Percentiles rank a stretch among this genome's conserved stretches.
Conservation (phyloP, 2,113 vertebrate species). For the Corvus hawaiiensis region DNA sequence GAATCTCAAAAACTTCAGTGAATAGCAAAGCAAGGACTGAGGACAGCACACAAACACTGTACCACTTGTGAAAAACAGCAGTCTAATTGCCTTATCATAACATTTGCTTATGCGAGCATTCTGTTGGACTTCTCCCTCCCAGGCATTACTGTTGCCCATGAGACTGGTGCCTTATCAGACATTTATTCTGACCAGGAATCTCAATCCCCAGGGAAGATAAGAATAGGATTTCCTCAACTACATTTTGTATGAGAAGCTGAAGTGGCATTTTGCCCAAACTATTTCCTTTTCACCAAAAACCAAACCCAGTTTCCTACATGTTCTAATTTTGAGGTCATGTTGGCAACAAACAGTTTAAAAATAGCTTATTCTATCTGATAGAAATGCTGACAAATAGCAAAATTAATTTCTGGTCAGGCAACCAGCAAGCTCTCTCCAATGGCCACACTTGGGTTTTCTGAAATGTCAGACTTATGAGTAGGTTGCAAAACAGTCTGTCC, state of each 20-base stretch:
- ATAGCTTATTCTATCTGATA: background rate
- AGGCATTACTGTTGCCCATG: background rate
- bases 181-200: background rate
- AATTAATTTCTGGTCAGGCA: background rate
- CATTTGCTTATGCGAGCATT: background rate
- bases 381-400: background rate
- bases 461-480: background rate
- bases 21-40: background rate
- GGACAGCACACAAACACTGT: background rate
- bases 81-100: background rate
- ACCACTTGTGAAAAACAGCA: background rate
- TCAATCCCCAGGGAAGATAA: background rate
- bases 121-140: background rate
- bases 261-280: background rate
- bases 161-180: background rate
- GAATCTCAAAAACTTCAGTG: background rate
- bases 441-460: background rate
- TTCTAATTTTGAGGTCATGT: slow-evolving; percentile 16
- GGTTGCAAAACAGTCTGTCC: background rate
- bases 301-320: background rate
- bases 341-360: background rate
- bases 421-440: background rate
- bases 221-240: background rate
- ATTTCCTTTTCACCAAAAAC: slow-evolving; percentile 2
- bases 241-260: background rate